Base-by-base conservation (phyloP, 2,797 vertebrate genomes). In the Vespertilio murinus region DNA sequence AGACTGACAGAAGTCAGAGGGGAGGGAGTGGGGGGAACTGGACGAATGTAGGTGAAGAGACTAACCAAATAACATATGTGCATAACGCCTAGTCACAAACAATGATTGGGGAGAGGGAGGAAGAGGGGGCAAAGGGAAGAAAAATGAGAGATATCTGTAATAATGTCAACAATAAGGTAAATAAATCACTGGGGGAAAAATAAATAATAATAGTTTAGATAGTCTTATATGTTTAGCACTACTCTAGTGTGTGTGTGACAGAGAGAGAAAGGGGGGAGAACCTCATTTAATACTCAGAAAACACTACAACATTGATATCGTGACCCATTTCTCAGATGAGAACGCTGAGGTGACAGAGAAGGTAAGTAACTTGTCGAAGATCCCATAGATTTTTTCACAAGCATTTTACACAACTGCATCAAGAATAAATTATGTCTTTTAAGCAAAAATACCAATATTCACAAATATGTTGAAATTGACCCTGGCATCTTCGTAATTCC, bases 381-480 rank as follows among this genome's bases (percentile, higher is more conserved):
- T 22, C 14, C 9, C 38, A 86, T 10, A 79, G 40, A 61, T 33
- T 80, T 85, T 85, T 89, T 92, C 18, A 71, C 18, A 74, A 6
- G 30, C 17, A 59, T 75, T 94, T 88, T 93, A 14, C 18, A 59
- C 45, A 77, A 81, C 47, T 14, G 4, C 7, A 69, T 9, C 6
- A 94, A 80, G 28, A 96, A 82, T 11, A 92, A 87, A 91, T 30
- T 0, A 25, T 40, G 25, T 73, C 12, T 81, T 65, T 78, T 9
- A 20, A 96, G 61, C 64, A 54, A 94, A 56, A 12, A 65, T 70
- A 38, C 14, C 14, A 65, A 25, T 52, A 69, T 47, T 13, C 64
- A 77, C 28, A 84, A 65, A 40, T n/a, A 64, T 84, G 87, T 81
- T 93, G 52, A 8, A 93, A 64, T 17, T 91, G n/a, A 54, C 35